Evolutionary conservation across 2,113 vertebrate genomes (phyloP).

Genomic region (Cinclus mexicanus): DNA sequence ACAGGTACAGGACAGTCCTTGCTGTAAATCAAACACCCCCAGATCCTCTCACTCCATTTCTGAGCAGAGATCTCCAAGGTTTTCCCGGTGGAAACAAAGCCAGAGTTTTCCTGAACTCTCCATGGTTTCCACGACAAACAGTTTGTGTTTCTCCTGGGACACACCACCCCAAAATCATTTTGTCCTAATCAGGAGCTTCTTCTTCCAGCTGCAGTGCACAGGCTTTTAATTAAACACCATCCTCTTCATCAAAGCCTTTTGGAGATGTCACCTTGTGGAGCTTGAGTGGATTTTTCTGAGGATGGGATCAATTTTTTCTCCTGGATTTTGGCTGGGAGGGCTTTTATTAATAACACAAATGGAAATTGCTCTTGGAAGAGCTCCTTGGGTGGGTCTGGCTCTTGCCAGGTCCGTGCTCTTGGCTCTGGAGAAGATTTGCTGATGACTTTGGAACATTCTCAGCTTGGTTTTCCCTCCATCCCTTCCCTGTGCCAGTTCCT

Average conservation of each 20-base stretch:
- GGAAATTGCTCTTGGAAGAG: constrained; percentile 16
- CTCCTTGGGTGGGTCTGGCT: background rate
- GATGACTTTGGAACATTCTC: background rate
- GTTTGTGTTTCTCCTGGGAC: background rate
- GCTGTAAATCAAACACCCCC: background rate
- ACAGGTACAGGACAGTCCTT: background rate
- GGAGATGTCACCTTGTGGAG: constrained; percentile 60
- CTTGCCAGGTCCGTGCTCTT: constrained; percentile 26
- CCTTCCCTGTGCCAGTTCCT: background rate
- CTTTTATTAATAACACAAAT: constrained; percentile 69
- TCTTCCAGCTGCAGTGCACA: background rate
- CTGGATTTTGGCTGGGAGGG: constrained; percentile 28
- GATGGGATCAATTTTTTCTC: constrained; percentile 48
- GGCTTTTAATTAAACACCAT: constrained; percentile 37
- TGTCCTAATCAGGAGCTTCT: background rate
- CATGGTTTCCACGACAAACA: background rate
- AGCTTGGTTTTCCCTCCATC: background rate
- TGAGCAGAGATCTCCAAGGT: background rate
- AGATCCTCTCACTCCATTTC: background rate
- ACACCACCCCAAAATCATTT: background rate
- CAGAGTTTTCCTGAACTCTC: background rate
- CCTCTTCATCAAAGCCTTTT: background rate
- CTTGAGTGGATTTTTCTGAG: constrained; percentile 31
- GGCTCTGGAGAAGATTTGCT: background rate
- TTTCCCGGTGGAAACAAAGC: background rate